Conservation (phyloP, 2,888 invertebrate genomes). For the Yponomeuta malinellus region DNA sequence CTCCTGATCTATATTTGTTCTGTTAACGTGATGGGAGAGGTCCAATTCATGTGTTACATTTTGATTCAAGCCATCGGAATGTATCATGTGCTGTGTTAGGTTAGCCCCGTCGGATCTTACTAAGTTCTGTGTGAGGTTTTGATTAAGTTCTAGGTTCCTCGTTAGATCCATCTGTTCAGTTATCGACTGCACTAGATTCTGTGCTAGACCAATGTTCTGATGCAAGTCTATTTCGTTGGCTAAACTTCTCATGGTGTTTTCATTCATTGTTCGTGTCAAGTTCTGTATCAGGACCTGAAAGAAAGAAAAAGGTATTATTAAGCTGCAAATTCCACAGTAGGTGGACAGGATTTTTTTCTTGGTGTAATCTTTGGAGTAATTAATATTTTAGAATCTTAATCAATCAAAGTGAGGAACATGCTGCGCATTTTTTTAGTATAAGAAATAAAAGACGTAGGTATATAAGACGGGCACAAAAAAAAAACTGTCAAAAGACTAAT, state of each 20-base stretch:
- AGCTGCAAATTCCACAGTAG: too few relatives aligned
- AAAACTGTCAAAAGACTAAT: too few relatives aligned
- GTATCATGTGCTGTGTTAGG: background rate
- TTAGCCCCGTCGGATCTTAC: background rate
- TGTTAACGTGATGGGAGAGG: conserved; percentile 45
- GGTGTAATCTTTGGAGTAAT: too few relatives aligned
- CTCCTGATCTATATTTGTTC: conserved; percentile 40
- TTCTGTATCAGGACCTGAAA: conserved; percentile 30
- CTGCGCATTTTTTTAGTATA: too few relatives aligned
- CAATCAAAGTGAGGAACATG: too few relatives aligned
- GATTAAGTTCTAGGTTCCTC: background rate
- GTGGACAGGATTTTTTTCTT: too few relatives aligned
- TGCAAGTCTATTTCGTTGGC: conserved; percentile 12
- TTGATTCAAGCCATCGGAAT: background rate
- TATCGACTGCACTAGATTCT: conserved; percentile 3
- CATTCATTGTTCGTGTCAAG: conserved; percentile 31
- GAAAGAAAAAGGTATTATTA: too few relatives aligned
- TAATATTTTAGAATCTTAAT: too few relatives aligned
- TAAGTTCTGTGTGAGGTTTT: background rate
- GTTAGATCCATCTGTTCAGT: conserved; percentile 31
- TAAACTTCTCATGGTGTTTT: background rate
- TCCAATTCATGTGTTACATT: conserved; percentile 12
- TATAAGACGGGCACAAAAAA: too few relatives aligned
- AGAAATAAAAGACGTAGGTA: too few relatives aligned
- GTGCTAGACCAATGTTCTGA: conserved; percentile 11